phyloP scores from a whole-genome alignment of 2,113 vertebrate species.

The Macroglossus sobrinus region DNA sequence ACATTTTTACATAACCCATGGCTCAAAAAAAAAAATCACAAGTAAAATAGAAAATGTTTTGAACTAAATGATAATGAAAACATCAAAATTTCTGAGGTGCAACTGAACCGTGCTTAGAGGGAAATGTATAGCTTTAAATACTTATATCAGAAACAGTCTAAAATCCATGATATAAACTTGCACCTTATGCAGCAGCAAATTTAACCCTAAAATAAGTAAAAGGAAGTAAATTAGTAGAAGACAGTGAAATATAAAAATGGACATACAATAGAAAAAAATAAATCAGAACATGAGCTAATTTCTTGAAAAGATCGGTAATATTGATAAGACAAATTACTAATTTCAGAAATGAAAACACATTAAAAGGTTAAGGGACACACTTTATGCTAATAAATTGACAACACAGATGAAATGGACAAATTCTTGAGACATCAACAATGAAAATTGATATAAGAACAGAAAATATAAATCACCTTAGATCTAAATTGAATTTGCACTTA shows the following conservation, averaged over 20 bases:
- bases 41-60: background rate
- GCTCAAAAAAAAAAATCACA: background rate
- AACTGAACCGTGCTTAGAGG: background rate
- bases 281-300: background rate
- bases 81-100: background rate
- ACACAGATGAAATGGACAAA: background rate
- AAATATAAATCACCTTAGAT: background rate
- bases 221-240: background rate
- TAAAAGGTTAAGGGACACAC: background rate
- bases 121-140: background rate
- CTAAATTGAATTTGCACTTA: background rate
- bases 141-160: background rate
- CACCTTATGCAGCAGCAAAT: background rate
- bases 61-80: background rate
- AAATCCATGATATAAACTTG: background rate
- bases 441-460: background rate
- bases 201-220: background rate
- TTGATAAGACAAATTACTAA: background rate
- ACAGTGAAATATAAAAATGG: background rate
- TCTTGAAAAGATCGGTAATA: background rate
- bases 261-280: background rate
- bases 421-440: background rate
- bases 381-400: background rate
- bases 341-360: background rate
- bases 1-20: background rate